Evolutionary conservation across 2,888 invertebrate genomes (phyloP).

Genomic region (Torymus texanus): DNA sequence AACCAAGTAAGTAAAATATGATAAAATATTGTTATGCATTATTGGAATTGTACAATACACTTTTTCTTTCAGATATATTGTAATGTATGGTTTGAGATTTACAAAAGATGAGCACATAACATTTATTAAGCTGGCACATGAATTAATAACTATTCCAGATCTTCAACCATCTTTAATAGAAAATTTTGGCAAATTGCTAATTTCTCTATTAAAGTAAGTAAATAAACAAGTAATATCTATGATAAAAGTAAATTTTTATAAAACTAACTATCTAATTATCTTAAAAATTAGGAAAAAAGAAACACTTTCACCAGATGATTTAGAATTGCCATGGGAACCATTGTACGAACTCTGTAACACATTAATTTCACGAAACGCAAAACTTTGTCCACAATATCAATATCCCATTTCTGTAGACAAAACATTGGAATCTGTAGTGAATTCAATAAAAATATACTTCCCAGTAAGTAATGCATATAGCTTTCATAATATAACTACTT

Average conservation of each 20-base stretch:
- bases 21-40: background rate
- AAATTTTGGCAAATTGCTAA: conserved; percentile 44
- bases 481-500: background rate
- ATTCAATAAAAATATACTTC: conserved; percentile 43
- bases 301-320: conserved; percentile 85
- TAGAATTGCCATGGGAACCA: conserved; percentile 90
- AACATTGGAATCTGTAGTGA: conserved; percentile 16
- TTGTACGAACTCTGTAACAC: conserved; percentile 77
- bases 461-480: conserved; percentile 40
- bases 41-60: background rate
- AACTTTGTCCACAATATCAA: background rate
- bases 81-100: conserved; percentile 90
- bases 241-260: too few relatives aligned
- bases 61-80: conserved; percentile 84
- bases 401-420: background rate
- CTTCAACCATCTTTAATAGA: conserved; percentile 69
- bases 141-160: conserved; percentile 85
- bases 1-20: conserved; percentile 26
- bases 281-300: conserved; percentile 81
- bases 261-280: too few relatives aligned
- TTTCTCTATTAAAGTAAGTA: conserved; percentile 57
- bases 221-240: background rate
- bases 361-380: background rate
- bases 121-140: conserved; percentile 86
- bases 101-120: conserved; percentile 92